Base-by-base conservation (phyloP, 2,113 vertebrate species). In the Xiphorhynchus elegans region DNA sequence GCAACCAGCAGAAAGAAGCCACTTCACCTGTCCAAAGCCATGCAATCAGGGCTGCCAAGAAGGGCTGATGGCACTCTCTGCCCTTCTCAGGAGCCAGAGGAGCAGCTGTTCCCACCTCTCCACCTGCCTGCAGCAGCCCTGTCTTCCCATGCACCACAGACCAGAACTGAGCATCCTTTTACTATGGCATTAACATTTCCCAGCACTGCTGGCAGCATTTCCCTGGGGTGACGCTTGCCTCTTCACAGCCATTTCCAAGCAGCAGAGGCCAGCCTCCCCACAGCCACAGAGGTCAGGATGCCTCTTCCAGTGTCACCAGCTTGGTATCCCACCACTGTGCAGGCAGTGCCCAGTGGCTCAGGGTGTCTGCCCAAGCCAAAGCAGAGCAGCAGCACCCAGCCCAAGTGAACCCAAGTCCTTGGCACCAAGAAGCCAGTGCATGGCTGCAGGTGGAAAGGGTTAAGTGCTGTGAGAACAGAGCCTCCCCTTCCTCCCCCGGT, bases 401-500 rank as follows among this genome's bases (percentile, higher is more conserved):
- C 31, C 1, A 4, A 14, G 31, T 3, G 2, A 84, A 42, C 35
- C 33, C 33, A n/a, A 78, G 49, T 11, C 13, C 35, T 17, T 3
- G 0, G 8, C 17, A 55, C 62, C 53, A 31, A 42, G 46, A 62
- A 79, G 37, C 15, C 75, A 31, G 75, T 0, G 0, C 13, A 15
- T 2, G 78, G 11, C 37, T 66, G 24, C 2, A 14, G 10, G 20
- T 49, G 59, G 87, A 33, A 96, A 96, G 94, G 94, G 95, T 96
- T 96, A 95, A 97, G 47, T 37, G 59, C 83, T 52, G 70, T 23
- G 72, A 59, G 28, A 93, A 60, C 68, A 75, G 68, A 93, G 62
- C 87, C 64, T 79, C 70, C 91, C 89, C 73, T 73, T 83, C 89
- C 95, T 95, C 90, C 95, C 95, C 77, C 83, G 89, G 2, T 29